Percentiles rank a stretch among this genome's conserved stretches.
These are phyloP conservation scores for Heterochromis multidens DNA, from an alignment of 2,113 vertebrate genomes.

Conservation along the genomic window DNA sequence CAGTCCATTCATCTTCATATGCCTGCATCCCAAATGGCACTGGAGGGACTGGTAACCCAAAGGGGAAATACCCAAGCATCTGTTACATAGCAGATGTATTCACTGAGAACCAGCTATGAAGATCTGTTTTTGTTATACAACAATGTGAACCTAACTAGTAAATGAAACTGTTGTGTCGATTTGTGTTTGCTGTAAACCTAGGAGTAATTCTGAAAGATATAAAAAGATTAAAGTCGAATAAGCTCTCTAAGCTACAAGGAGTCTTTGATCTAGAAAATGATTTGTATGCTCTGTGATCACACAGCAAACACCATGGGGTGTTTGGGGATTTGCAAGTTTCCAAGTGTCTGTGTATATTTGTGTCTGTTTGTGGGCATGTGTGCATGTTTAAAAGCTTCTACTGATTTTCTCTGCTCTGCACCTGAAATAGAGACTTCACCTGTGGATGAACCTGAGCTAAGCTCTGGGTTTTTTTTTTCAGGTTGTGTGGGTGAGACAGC, in stretches of 20 bases:
- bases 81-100: conserved; percentile 13
- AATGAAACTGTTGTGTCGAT: conserved; percentile 28
- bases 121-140: conserved; percentile 14
- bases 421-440: conserved; percentile 66
- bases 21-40: conserved; percentile 42
- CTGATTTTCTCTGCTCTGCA: conserved; percentile 31
- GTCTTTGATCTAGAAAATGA: conserved; percentile 59
- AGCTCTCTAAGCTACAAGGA: conserved; percentile 26
- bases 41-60: conserved; percentile 35
- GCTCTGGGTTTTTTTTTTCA: not conserved
- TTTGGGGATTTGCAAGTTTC: conserved; percentile 45
- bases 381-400: conserved; percentile 1
- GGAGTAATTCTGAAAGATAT: conserved; percentile 26
- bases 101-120: not conserved
- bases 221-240: conserved; percentile 43
- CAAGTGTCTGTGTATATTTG: conserved; percentile 28
- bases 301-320: conserved; percentile 50
- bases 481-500: conserved; percentile 40
- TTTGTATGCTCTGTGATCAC: conserved; percentile 63
- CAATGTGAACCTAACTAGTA: conserved; percentile 1
- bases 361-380: not conserved
- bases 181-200: conserved; percentile 22
- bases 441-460: conserved; percentile 57
- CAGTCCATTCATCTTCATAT: conserved; percentile 71
- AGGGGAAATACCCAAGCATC: not conserved